These are phyloP conservation scores for Trileptium ribeirensis DNA, from an alignment of 2,888 invertebrate species.

Conservation along the genomic window DNA sequence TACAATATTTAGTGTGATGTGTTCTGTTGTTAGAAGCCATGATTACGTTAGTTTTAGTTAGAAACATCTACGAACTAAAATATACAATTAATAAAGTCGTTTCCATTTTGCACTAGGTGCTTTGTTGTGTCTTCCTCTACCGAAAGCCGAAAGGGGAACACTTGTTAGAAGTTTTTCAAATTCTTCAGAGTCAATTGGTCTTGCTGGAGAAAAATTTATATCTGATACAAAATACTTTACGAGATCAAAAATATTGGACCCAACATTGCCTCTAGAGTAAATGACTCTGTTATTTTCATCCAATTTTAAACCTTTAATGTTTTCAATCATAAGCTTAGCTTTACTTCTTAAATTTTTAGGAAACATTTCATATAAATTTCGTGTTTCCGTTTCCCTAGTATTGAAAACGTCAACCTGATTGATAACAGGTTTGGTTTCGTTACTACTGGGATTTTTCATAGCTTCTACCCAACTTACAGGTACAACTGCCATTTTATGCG, in stretches of 20 bases:
- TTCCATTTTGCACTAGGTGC: background rate
- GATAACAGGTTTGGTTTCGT: background rate
- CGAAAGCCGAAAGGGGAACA: background rate
- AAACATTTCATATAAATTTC: background rate
- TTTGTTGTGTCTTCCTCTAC: background rate
- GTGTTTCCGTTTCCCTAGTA: background rate
- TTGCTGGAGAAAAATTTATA: background rate
- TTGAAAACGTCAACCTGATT: too few relatives aligned
- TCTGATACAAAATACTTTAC: conserved; percentile 12
- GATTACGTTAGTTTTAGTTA: background rate
- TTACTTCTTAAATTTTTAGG: conserved; percentile 1
- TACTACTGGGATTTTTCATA: background rate
- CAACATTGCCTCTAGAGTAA: background rate
- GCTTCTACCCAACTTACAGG: background rate
- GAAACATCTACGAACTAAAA: background rate
- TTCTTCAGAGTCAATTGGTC: conserved; percentile 9
- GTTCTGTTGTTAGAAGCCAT: background rate
- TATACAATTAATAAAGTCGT: background rate
- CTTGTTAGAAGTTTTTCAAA: background rate
- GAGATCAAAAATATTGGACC: conserved; percentile 13
- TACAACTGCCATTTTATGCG: background rate
- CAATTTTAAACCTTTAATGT: conserved; percentile 1
- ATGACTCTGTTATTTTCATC: background rate
- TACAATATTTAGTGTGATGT: background rate
- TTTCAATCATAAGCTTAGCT: background rate